Evolutionary conservation across 2,888 invertebrate species (phyloP).

Genomic region (Chrysodeixis includens): DNA sequence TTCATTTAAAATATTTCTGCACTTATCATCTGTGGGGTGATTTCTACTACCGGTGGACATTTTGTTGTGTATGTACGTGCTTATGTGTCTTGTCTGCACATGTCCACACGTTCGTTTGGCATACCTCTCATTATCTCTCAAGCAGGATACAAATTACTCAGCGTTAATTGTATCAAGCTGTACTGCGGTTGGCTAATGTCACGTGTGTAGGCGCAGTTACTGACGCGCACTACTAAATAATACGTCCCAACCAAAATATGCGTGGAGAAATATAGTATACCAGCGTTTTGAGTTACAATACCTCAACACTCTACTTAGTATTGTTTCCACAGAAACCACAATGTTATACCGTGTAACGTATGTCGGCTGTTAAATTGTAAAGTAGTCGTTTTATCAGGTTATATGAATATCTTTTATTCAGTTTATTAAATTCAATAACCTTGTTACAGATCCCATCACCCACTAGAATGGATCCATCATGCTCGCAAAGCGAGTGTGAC

Average conservation of each 20-base stretch:
- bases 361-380: too few species aligned
- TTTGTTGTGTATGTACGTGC: neutral
- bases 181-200: neutral
- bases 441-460: constrained; percentile 55
- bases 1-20: too few species aligned
- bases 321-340: neutral
- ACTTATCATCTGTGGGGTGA: too few species aligned
- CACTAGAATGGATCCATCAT: constrained; percentile 84
- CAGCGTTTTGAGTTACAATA: neutral
- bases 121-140: neutral
- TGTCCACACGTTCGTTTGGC: neutral
- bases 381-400: too few species aligned
- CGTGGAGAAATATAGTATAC: neutral
- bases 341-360: neutral
- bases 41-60: neutral
- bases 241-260: neutral
- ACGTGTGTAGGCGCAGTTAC: neutral
- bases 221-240: neutral
- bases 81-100: neutral
- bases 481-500: constrained; percentile 77
- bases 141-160: neutral
- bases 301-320: neutral
- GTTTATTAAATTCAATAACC: neutral
- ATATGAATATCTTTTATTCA: too few species aligned
- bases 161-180: neutral